Percentiles rank a stretch among this genome's conserved stretches.
Evolutionary conservation across 2,113 vertebrate genomes (phyloP).

Genomic region (Synodontis membranacea): DNA sequence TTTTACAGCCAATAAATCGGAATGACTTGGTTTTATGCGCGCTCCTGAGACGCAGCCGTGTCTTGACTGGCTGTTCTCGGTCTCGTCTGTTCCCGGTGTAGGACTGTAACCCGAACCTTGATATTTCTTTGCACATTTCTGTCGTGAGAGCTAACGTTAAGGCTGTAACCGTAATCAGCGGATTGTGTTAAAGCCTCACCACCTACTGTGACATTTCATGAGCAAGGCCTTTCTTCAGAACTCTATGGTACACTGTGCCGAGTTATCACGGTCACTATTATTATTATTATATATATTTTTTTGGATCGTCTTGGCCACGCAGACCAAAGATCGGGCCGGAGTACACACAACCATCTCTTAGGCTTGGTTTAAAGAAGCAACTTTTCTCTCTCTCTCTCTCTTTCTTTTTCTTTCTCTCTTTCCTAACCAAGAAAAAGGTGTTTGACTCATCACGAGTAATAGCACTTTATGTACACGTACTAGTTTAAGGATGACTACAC

Average conservation of each 20-base stretch:
- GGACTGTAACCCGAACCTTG: not conserved
- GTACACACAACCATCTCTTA: constrained; percentile 54
- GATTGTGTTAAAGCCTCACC: constrained; percentile 27
- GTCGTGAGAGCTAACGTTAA: constrained; percentile 19
- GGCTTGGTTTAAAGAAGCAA: constrained; percentile 47
- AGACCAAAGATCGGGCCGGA: constrained; percentile 56
- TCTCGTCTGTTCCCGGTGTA: not conserved
- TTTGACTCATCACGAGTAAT: constrained; percentile 70
- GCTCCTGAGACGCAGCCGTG: not conserved
- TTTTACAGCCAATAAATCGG: not conserved
- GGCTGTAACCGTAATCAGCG: constrained; percentile 11
- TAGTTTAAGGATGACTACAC: constrained; percentile 64
- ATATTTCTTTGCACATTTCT: constrained; percentile 40
- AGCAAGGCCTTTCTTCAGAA: constrained; percentile 36
- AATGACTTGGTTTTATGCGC: not conserved
- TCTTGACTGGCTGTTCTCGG: not conserved
- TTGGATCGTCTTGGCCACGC: constrained; percentile 49
- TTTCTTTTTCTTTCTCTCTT: constrained; percentile 20
- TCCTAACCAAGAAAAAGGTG: constrained; percentile 49
- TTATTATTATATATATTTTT: too few species aligned
- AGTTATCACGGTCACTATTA: constrained; percentile 10
- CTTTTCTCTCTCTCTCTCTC: not conserved
- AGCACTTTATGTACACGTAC: constrained; percentile 77
- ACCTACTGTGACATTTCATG: constrained; percentile 47
- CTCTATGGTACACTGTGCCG: constrained; percentile 37